These are phyloP conservation scores for Epiblema foenella DNA, from an alignment of 2,888 invertebrate genomes.

Conservation along the genomic window DNA sequence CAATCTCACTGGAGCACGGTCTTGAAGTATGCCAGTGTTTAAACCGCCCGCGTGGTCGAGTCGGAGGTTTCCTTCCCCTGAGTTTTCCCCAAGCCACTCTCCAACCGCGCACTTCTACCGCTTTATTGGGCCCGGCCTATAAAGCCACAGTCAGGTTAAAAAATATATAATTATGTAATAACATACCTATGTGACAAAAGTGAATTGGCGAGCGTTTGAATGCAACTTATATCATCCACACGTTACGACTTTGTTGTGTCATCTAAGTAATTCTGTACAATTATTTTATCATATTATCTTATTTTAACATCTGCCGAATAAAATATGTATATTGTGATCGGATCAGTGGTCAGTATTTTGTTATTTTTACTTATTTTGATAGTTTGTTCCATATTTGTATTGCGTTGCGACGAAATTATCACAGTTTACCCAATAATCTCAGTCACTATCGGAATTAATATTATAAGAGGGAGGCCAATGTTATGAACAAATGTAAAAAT, in stretches of 20 bases:
- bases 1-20: too few species aligned
- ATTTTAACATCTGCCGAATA: background rate
- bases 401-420: background rate
- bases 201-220: background rate
- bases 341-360: background rate
- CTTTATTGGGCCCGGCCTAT: too few species aligned
- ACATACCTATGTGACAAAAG: background rate
- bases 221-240: background rate
- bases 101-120: too few species aligned
- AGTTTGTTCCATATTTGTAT: background rate
- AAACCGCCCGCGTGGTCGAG: too few species aligned
- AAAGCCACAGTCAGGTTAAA: too few species aligned
- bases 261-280: too few species aligned
- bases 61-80: too few species aligned
- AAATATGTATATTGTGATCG: background rate
- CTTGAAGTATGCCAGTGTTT: too few species aligned
- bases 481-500: constrained; percentile 28
- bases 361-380: background rate
- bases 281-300: background rate
- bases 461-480: constrained; percentile 20
- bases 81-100: too few species aligned
- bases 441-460: background rate
- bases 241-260: background rate
- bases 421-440: background rate
- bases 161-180: constrained; percentile 1